These are phyloP conservation scores for Delphinapterus leucas DNA, from an alignment of 2,113 vertebrate species.

Conservation along the genomic window DNA sequence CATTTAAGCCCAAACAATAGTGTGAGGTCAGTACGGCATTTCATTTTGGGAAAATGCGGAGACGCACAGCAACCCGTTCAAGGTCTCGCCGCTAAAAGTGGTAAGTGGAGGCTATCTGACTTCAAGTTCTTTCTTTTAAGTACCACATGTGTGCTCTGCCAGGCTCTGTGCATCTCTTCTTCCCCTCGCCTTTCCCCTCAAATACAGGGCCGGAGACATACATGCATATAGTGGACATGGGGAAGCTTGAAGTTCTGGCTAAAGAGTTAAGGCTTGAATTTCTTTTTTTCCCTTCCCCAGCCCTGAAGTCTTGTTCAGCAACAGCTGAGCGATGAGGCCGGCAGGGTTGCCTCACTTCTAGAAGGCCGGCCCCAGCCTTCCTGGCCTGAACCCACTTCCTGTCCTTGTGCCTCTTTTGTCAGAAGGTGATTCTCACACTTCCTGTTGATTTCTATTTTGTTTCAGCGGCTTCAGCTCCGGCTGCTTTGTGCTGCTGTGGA, in stretches of 20 bases:
- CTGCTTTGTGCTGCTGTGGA: neutral
- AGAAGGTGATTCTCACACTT: slow-evolving; percentile 36
- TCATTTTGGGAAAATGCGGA: neutral
- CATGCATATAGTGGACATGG: accelerated
- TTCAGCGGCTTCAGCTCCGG: neutral
- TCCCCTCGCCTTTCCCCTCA: neutral
- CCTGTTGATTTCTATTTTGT: slow-evolving; percentile 54
- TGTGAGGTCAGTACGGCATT: neutral
- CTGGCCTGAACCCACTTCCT: slow-evolving; percentile 50
- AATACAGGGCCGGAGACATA: neutral
- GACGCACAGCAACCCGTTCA: neutral
- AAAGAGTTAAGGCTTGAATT: neutral
- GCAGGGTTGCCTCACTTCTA: slow-evolving; percentile 40
- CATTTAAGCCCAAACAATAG: neutral
- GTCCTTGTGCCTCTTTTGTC: neutral
- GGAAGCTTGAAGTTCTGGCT: neutral
- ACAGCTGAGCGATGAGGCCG: neutral
- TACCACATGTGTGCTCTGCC: neutral
- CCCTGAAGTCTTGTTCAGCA: slow-evolving; percentile 13
- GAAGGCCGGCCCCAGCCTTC: neutral
- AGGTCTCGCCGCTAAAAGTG: neutral
- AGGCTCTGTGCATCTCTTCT: neutral
- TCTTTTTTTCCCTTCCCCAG: neutral
- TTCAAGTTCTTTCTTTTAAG: neutral
- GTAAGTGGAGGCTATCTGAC: neutral